Base-by-base conservation (phyloP, 2,797 vertebrate genomes). In the Oreochromis mossambicus region DNA sequence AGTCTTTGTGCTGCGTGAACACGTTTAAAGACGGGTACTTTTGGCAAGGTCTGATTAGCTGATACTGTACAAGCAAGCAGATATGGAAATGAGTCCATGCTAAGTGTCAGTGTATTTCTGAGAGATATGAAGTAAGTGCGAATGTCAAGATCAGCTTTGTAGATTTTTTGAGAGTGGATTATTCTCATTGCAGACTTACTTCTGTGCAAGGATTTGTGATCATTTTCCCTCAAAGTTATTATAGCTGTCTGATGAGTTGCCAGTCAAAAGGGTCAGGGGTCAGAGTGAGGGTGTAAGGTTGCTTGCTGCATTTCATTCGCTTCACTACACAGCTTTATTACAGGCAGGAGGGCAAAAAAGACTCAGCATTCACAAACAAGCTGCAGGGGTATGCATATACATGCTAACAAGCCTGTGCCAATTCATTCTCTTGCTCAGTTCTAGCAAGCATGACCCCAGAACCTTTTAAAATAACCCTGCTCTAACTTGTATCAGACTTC, bases 201-300 rank as follows among this genome's bases (percentile, higher is more conserved):
- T 58, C 54, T 84, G 78, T 79, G 79, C 78, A 78, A 43, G 55
- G 85, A 79, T 79, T 78, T 75, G 52, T 54, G 55, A 75, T 83
- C 32, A 61, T 83, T 78, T 89, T 78, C 48, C 80, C 46, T 85
- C 46, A 50, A n/a, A 77, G 46, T 52, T 36, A 24, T 75, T 79
- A 68, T 54, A 70, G 77, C 86, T 58, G 80, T 78, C 54, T 81
- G 85, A 91, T 58, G 79, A 92, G 83, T 83, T 92, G 89, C 81
- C 85, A 90, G 89, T 94, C 91, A 90, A 91, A 68, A 43, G 83
- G 90, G 93, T 95, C 90, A 92, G 82, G 79, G 91, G 89, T 36
- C 82, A 87, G 87, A 41, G 19, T 41, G 73, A 78, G 29, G 83
- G 76, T 93, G 77, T 81, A 91, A 94, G 92, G 92, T 90, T 50